Evolutionary conservation across 1,140 invertebrate genomes (phyloP).

Genomic region (Drosophila arizonae): DNA sequence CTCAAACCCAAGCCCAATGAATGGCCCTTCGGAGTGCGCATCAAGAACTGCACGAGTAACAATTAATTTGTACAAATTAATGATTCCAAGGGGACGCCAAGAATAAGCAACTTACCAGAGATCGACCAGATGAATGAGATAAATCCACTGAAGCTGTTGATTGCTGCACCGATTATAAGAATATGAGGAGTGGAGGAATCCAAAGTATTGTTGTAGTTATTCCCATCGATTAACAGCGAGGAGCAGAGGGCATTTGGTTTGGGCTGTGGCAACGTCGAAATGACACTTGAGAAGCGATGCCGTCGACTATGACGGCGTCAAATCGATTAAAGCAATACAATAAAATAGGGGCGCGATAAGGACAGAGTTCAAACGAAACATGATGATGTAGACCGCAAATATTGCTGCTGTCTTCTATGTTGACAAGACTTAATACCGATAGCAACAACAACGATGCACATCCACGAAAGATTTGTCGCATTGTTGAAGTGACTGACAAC

Average conservation of each 20-base stretch:
- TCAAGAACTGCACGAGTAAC: conserved; percentile 69
- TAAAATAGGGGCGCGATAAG: conserved; percentile 42
- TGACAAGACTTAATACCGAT: conserved; percentile 1
- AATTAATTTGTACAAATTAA: conserved; percentile 74
- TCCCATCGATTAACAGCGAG: neutral
- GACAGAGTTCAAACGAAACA: conserved; percentile 53
- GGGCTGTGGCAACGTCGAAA: conserved; percentile 48
- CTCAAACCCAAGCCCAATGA: conserved; percentile 31
- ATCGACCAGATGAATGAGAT: conserved; percentile 1
- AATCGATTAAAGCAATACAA: conserved; percentile 64
- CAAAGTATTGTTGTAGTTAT: neutral
- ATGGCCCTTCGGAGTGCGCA: conserved; percentile 57
- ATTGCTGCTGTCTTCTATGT: conserved; percentile 11
- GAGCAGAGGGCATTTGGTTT: neutral
- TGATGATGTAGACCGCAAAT: conserved; percentile 38
- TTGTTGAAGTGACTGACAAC: conserved; percentile 31
- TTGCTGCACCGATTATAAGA: conserved; percentile 50
- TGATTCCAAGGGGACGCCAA: conserved; percentile 30
- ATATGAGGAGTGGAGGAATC: conserved; percentile 9
- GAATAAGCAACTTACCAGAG: conserved; percentile 6
- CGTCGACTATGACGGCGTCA: conserved; percentile 59
- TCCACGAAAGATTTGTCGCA: conserved; percentile 56
- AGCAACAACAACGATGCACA: conserved; percentile 27
- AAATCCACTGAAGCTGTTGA: conserved; percentile 12
- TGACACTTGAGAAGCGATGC: conserved; percentile 61